Evolutionary conservation across 2,113 vertebrate species (phyloP), one percentile per base, ranked within the genome.

Genomic region (Tachysurus fulvidraco): DNA sequence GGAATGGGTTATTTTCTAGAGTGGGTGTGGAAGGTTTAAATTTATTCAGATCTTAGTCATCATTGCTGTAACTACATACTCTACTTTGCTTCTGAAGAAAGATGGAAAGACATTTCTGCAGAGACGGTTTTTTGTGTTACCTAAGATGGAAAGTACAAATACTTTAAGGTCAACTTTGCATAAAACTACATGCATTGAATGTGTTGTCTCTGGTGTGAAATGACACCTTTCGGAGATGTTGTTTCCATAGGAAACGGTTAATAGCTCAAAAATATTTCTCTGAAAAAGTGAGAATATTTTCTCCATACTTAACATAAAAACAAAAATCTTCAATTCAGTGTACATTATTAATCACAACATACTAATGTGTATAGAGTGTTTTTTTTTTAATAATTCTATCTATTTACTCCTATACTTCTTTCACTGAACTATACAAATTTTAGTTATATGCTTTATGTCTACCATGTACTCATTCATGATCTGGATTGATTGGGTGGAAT

Each of bases 11-110:
- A 14, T 81, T 11, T 86, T 41, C 28, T 19, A 46, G 7, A 44
- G 60, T 69, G 30, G 76, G 46, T 78, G 60, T 69, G 59, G 5
- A 67, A 50, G 13, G 50, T 16, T 57, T 79, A 77, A 16, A 13
- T 21, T 25, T 67, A 8, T 12, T 76, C 73, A 69, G 55, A n/a
- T 46, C 17, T 74, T 85, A 78, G 21, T 65, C 46, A 79, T 85
- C 60, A 65, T 14, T 52, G 3, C 69, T 44, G n/a, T n/a, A 12
- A 8, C 3, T 55, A 6, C 28, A 52, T 60, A 60, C 12, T 41
- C 19, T 44, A 30, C 10, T 6, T 44, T 44, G 5, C 12, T 60
- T 25, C 9, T n/a, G 16, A 44, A 44, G 5, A 60, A 25, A 81
- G 0, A 21, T 4, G 8, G 55, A 17, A 80, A 23, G 5, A 23